A percentile compares a stretch with the other conserved stretches of the same genome.
Conservation (phyloP, 2,797 vertebrate species). For the Pipistrellus pygmaeus region DNA sequence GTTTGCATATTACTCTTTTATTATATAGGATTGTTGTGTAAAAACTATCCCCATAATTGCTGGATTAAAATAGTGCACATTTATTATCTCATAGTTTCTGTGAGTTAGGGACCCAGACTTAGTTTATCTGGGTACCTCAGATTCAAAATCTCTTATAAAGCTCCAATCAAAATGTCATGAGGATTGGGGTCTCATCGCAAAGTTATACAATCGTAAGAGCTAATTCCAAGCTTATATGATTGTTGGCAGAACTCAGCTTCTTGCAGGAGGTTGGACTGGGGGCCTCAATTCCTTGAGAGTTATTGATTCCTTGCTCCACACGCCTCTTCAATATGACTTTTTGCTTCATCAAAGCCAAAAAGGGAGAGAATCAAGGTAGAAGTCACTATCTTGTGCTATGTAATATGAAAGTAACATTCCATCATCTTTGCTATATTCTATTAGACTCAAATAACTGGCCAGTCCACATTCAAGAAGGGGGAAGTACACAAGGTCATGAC, state of each 20-base stretch:
- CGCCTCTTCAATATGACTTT: background rate
- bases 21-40: background rate
- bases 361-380: background rate
- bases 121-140: background rate
- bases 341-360: background rate
- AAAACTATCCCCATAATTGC: background rate
- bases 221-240: background rate
- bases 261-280: background rate
- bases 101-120: background rate
- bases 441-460: background rate
- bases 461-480: background rate
- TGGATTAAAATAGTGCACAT: background rate
- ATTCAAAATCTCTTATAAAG: background rate
- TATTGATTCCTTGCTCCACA: background rate
- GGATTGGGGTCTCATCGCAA: background rate
- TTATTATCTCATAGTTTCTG: background rate
- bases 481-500: rapidly evolving
- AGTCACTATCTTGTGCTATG: background rate
- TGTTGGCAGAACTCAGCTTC: background rate
- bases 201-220: background rate
- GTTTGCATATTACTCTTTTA: too few species aligned
- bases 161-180: background rate
- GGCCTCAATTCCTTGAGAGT: background rate
- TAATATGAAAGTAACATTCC: background rate
- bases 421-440: background rate